These are phyloP conservation scores for Antrozous pallidus DNA, from an alignment of 2,797 vertebrate genomes.

Conservation along the genomic window DNA sequence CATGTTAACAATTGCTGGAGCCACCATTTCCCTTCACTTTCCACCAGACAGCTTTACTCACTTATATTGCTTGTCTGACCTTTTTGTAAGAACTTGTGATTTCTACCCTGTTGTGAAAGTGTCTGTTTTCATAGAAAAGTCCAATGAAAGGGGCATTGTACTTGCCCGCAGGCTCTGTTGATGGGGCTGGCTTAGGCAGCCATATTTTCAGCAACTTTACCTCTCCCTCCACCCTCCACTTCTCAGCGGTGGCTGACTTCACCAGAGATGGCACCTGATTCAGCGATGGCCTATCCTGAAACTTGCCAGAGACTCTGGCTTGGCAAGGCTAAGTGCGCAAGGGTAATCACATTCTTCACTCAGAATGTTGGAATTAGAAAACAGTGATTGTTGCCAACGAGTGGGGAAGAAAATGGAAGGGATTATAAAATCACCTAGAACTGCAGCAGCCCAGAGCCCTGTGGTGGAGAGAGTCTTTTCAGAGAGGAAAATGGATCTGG, in stretches of 20 bases:
- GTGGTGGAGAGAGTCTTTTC: not conserved
- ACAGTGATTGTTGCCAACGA: not conserved
- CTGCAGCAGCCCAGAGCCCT: not conserved
- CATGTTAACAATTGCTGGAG: not conserved
- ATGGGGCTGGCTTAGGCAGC: not conserved
- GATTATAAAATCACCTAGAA: not conserved
- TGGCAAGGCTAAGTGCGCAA: not conserved
- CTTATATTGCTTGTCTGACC: not conserved
- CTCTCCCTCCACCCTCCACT: not conserved
- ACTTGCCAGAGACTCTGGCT: conserved; percentile 25
- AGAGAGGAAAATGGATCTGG: not conserved
- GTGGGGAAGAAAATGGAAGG: not conserved
- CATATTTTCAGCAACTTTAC: not conserved
- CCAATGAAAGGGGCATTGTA: not conserved
- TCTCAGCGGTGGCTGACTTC: not conserved
- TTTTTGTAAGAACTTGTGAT: not conserved
- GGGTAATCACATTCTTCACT: conserved; percentile 35
- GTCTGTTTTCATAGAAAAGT: not conserved
- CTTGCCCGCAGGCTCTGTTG: not conserved
- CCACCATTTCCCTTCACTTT: not conserved
- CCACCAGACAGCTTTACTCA: not conserved
- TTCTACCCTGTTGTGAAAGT: not conserved
- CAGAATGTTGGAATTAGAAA: conserved; percentile 49
- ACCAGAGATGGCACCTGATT: not conserved
- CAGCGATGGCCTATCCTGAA: not conserved